phyloP scores from a whole-genome alignment of 2,888 invertebrate genomes.

The Ophion ventricosus region DNA sequence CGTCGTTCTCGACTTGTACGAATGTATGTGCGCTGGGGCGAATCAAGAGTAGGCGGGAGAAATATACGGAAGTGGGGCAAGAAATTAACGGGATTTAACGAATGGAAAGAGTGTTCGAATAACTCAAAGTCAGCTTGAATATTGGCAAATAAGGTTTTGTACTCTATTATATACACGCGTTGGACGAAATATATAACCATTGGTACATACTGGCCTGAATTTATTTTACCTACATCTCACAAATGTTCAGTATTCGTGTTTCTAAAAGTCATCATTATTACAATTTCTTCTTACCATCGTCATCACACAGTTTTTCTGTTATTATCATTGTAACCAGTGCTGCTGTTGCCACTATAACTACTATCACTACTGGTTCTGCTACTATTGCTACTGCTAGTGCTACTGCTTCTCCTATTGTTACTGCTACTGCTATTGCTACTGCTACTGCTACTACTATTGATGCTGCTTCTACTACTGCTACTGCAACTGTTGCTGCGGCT shows the following conservation, averaged over 20 bases:
- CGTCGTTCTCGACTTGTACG: not conserved
- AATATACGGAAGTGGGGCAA: not conserved
- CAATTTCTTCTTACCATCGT: not conserved
- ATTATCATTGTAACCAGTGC: not conserved
- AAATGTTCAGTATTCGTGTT: not conserved
- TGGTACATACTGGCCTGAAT: not conserved
- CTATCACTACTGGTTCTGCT: not conserved
- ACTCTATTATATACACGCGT: not conserved
- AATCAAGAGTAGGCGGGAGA: not conserved
- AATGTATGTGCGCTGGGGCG: not conserved
- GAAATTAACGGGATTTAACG: not conserved
- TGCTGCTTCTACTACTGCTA: not conserved
- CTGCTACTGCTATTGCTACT: not conserved
- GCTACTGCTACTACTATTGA: not conserved
- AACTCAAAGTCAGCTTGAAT: constrained; percentile 10
- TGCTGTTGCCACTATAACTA: not conserved
- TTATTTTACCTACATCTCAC: not conserved
- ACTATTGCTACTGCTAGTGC: not conserved
- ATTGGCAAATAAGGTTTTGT: not conserved
- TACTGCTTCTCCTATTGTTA: too few species aligned
- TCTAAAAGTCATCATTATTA: not conserved
- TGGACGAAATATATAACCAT: not conserved
- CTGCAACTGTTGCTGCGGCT: not conserved
- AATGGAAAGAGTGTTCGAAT: constrained; percentile 17
- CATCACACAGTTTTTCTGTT: not conserved